These are phyloP conservation scores for Triops cancriformis DNA, from an alignment of 1,140 invertebrate species.

Conservation along the genomic window DNA sequence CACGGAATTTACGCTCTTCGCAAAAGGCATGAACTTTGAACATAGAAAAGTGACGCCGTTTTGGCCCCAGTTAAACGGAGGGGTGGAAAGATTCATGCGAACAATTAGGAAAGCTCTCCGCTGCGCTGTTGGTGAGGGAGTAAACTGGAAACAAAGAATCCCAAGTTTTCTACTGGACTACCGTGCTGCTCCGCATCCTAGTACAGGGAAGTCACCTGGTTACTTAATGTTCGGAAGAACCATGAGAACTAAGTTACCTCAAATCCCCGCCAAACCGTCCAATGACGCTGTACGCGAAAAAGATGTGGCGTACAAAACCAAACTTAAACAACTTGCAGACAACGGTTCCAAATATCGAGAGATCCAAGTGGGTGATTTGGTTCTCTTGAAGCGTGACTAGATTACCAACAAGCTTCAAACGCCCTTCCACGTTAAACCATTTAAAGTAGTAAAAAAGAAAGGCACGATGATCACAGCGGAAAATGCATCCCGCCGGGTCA, in stretches of 20 bases:
- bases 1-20: no score
- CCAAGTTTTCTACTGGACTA: constrained; percentile 17
- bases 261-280: constrained; percentile 7
- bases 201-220: constrained; percentile 1
- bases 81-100: no score
- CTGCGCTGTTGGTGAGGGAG: background rate
- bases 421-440: background rate
- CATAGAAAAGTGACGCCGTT: no score
- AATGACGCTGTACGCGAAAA: background rate
- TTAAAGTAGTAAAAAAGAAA: background rate
- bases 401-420: background rate
- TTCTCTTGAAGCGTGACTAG: background rate
- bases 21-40: no score
- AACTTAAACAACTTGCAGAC: background rate
- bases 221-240: background rate
- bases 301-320: background rate
- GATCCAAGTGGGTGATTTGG: background rate
- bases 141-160: background rate
- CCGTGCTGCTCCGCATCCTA: constrained; percentile 11
- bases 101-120: constrained; percentile 17
- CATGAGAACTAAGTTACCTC: constrained; percentile 1
- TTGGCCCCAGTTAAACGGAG: no score
- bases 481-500: background rate
- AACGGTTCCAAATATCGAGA: background rate
- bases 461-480: constrained; percentile 18